A percentile compares a stretch with the other conserved stretches of the same genome.
Evolutionary conservation across 2,113 vertebrate genomes (phyloP).

Genomic region (Boulengeromyrus knoepffleri): DNA sequence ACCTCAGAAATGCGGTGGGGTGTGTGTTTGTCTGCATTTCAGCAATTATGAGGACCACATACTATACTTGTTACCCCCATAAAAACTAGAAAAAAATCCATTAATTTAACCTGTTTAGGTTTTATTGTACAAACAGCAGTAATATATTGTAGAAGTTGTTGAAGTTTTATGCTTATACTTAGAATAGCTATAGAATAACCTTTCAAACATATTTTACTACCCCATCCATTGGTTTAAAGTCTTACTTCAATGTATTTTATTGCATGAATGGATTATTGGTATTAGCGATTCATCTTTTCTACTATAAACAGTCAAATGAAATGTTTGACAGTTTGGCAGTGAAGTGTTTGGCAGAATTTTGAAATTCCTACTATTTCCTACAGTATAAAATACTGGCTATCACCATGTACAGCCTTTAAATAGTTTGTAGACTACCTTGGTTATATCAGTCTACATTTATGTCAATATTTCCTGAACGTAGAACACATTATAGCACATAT

Average conservation of each 20-base stretch:
- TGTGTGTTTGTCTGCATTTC: not conserved
- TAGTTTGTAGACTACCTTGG: not conserved
- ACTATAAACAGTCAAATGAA: not conserved
- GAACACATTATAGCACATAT: not conserved
- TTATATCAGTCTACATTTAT: not conserved
- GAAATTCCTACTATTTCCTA: not conserved
- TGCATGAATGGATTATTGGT: not conserved
- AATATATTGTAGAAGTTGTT: not conserved
- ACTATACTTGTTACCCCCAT: not conserved
- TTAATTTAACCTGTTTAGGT: not conserved
- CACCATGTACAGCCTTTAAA: not conserved
- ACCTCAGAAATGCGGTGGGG: not conserved
- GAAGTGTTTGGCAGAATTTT: not conserved
- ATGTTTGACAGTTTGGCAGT: not conserved
- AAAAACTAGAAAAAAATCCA: not conserved
- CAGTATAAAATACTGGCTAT: not conserved
- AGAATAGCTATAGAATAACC: not conserved
- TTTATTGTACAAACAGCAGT: not conserved
- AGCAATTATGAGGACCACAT: not conserved
- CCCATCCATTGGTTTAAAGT: not conserved
- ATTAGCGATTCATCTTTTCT: not conserved
- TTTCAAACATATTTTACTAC: not conserved
- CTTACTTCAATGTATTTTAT: not conserved
- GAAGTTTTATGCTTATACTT: not conserved
- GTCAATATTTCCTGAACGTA: not conserved